phyloP scores from a whole-genome alignment of 92 coral and sea anemone species.

The Hydrozoanthus gracilis region DNA sequence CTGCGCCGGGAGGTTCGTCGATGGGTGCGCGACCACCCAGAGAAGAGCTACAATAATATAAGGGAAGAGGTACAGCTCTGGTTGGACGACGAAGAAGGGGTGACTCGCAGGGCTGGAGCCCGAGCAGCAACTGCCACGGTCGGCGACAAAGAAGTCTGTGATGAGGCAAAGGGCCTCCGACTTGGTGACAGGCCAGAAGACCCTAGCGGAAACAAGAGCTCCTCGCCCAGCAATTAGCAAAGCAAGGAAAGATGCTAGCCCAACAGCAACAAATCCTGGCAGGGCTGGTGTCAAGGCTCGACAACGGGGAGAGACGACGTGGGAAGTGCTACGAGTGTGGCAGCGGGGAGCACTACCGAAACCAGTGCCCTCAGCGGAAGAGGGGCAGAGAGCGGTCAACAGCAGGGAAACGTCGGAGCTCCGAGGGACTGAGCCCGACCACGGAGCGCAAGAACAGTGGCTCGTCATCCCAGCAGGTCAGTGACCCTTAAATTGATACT shows the following conservation, averaged over 20 bases:
- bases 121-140: neutral
- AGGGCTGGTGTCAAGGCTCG: constrained; percentile 36
- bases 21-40: constrained; percentile 63
- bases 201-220: constrained; percentile 57
- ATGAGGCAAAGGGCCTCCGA: constrained; percentile 18
- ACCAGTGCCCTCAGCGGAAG: constrained; percentile 32
- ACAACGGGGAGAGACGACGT: neutral
- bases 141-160: neutral
- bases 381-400: neutral
- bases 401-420: neutral
- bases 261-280: constrained; percentile 47
- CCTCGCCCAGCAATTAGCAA: constrained; percentile 38
- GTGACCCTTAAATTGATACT: neutral
- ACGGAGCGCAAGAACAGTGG: constrained; percentile 51
- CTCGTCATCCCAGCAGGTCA: constrained; percentile 27
- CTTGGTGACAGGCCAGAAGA: constrained; percentile 58
- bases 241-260: constrained; percentile 43
- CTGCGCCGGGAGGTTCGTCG: constrained; percentile 54
- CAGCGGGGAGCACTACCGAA: constrained; percentile 6
- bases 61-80: constrained; percentile 23
- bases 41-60: constrained; percentile 55
- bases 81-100: constrained; percentile 5
- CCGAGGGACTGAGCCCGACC: too few species aligned
- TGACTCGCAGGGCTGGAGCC: constrained; percentile 26
- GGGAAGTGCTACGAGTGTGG: constrained; percentile 51